Base-by-base conservation (phyloP, 1,140 invertebrate species). In the Cyclargus thomasi region DNA sequence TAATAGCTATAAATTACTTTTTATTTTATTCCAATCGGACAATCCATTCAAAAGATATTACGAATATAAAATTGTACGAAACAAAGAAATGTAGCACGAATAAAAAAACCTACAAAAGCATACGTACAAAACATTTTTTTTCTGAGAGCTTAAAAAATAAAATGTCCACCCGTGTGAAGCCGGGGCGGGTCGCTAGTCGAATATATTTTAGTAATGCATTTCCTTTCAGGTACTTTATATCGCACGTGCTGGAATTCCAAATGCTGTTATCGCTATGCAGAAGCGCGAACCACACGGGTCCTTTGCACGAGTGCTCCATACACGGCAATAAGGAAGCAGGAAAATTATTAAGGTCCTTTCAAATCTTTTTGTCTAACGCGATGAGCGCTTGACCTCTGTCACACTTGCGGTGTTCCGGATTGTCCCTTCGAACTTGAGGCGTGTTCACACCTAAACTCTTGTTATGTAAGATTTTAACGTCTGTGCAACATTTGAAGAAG, bases 201-300 rank as follows among this genome's bases (percentile, higher is more conserved):
- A n/a, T n/a, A n/a, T n/a, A n/a, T n/a, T n/a, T 67, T 22, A 57
- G n/a, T 29, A 53, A 66, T 63, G 53, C 20, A 71, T 71, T 70
- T 68, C 67, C 70, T 74, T 77, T n/a, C 85, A 94, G 94, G 73
- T 95, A 95, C 81, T 92, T 95, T 71, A 83, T 95, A 53, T 93
- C 93, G 53, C 91, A 91, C 70, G 90, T 95, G 22, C 75, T 95
- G 17, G 94, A 95, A 81, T 94, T 95, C 78, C 94, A 95, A 91
- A 92, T 95, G 66, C 92, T 95, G 67, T 83, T 92, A 69, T 90
- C 92, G 7, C 80, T 95, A 65, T 95, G 95, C 78, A 82, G 88
- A 57, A 90, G 73, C 10, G 91, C 92, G 6, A 91, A 86, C 66
- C 79, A 90, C 62, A 84, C 87, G 11, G 86, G 87, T 74, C 83